phyloP scores from a whole-genome alignment of 1,140 invertebrate species.

The Elymnias hypermnestra region DNA sequence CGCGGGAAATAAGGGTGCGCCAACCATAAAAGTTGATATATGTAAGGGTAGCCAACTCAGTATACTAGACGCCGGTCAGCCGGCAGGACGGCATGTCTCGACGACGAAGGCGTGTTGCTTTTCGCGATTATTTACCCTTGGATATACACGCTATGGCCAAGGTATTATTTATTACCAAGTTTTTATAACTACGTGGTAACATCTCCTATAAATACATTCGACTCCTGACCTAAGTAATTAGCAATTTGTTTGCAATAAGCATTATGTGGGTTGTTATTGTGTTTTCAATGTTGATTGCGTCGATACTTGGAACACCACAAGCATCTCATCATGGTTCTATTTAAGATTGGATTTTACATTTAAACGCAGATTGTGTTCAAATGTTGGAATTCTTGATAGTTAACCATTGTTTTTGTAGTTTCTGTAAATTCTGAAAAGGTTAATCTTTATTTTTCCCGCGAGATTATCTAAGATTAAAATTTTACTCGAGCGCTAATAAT shows the following conservation, averaged over 20 bases:
- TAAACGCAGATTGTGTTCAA: background rate
- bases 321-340: background rate
- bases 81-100: constrained; percentile 53
- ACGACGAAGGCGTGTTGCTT: constrained; percentile 61
- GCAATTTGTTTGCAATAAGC: background rate
- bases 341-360: no score
- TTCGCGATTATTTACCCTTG: constrained; percentile 67
- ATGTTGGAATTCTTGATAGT: no score
- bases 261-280: constrained; percentile 1
- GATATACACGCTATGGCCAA: constrained; percentile 67
- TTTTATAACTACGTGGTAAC: background rate
- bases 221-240: background rate
- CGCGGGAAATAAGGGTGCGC: constrained; percentile 32
- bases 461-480: no score
- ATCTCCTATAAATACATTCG: background rate
- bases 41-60: constrained; percentile 29
- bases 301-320: constrained; percentile 1
- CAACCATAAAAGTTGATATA: constrained; percentile 11
- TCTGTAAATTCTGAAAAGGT: no score
- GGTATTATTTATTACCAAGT: constrained; percentile 33
- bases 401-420: no score
- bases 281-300: background rate
- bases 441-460: no score
- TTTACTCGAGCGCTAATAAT: no score
- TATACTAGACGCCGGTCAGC: constrained; percentile 39